Evolutionary conservation across 2,113 vertebrate genomes (phyloP).

Genomic region (Corythoichthys intestinalis): DNA sequence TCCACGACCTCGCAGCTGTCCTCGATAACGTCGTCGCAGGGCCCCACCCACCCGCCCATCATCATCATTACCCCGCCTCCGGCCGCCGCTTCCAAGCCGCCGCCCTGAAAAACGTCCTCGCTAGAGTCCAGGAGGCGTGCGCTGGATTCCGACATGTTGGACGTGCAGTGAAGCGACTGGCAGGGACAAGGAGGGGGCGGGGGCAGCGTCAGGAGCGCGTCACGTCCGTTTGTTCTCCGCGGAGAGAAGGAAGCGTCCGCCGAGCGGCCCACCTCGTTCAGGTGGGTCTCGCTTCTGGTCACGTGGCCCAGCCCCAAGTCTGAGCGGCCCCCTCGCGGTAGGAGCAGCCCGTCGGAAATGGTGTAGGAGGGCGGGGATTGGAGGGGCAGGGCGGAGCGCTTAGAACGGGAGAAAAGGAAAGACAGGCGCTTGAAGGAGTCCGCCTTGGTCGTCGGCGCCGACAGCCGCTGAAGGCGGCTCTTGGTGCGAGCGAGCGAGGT

Average conservation of each 20-base stretch:
- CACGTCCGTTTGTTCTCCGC: conserved; percentile 73
- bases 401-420: conserved; percentile 89
- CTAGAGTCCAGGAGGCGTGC: conserved; percentile 90
- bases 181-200: conserved; percentile 75
- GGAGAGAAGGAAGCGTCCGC: conserved; percentile 51
- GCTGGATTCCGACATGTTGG: conserved; percentile 92
- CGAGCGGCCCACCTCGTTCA: conserved; percentile 81
- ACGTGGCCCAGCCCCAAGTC: conserved; percentile 81
- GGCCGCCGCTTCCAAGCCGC: conserved; percentile 17
- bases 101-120: conserved; percentile 88
- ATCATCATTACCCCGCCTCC: conserved; percentile 35
- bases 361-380: conserved; percentile 78
- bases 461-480: conserved; percentile 78
- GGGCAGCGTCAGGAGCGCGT: conserved; percentile 76
- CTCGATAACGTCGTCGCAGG: conserved; percentile 84
- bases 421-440: conserved; percentile 90
- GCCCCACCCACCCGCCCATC: conserved; percentile 80
- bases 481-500: conserved; percentile 77
- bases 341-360: conserved; percentile 87
- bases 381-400: conserved; percentile 72
- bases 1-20: conserved; percentile 87
- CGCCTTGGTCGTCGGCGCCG: conserved; percentile 70
- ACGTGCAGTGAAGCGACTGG: conserved; percentile 92
- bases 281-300: conserved; percentile 85
- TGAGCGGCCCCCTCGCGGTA: conserved; percentile 83